Conservation (phyloP, 2,797 vertebrate species). For the Australoheros facetus region DNA sequence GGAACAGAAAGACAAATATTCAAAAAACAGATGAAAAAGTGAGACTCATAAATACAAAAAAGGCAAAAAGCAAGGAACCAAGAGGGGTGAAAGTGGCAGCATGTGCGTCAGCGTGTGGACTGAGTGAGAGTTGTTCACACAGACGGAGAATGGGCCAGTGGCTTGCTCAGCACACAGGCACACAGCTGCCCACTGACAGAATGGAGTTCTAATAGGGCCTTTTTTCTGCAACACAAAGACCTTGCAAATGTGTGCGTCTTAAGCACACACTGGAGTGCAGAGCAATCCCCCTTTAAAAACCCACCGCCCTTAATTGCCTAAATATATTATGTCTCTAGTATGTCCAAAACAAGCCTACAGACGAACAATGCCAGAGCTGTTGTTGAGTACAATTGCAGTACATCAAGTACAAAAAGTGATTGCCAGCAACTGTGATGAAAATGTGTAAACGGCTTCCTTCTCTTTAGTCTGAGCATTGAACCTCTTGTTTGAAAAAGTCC, state of each 20-base stretch:
- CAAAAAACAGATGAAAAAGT: constrained; percentile 40
- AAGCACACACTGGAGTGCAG: constrained; percentile 71
- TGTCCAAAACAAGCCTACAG: constrained; percentile 53
- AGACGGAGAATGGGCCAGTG: constrained; percentile 62
- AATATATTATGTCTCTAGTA: constrained; percentile 69
- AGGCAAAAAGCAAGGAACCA: constrained; percentile 32
- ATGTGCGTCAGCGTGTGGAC: constrained; percentile 58
- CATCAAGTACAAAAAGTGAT: constrained; percentile 32
- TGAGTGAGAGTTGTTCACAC: constrained; percentile 58
- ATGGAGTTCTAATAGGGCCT: constrained; percentile 78
- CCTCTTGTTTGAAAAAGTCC: not conserved
- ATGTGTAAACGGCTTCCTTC: constrained; percentile 3
- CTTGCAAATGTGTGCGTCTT: constrained; percentile 74
- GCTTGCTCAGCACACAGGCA: constrained; percentile 70
- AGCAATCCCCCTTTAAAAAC: constrained; percentile 68
- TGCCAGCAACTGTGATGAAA: constrained; percentile 5
- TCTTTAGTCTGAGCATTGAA: not conserved
- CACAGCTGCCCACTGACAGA: constrained; percentile 79
- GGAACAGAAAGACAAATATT: constrained; percentile 45
- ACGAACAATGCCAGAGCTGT: constrained; percentile 41
- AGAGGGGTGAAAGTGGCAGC: constrained; percentile 28
- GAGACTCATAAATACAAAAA: constrained; percentile 44
- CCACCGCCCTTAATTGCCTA: constrained; percentile 69
- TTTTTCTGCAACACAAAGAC: constrained; percentile 80
- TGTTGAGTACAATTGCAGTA: constrained; percentile 40